Evolutionary conservation across 2,797 vertebrate genomes (phyloP), one percentile per base, ranked within the genome.

Genomic region (Myotis daubentonii): DNA sequence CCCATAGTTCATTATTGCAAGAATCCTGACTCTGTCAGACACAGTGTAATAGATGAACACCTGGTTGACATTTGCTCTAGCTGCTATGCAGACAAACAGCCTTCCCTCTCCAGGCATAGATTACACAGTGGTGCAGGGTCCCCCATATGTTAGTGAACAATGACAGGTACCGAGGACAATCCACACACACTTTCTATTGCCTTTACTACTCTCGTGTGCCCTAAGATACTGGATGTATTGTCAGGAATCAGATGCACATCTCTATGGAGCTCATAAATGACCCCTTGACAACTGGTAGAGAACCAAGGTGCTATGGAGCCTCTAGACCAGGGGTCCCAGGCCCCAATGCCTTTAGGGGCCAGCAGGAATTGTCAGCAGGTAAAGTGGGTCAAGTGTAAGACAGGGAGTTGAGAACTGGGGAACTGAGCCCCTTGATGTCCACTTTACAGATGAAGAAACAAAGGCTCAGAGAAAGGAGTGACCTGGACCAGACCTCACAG

Each of bases 41-140:
- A 20, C 3, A 6, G 16, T 3, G 15, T 19, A 71, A 36, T 0
- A 68, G 33, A 38, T 2, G 25, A 33, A 51, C 0, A 1, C 80
- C 84, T 49, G 47, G 19, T 3, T 38, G 16, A 57, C 44, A 6
- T n/a, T n/a, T 23, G 6, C 28, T 75, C n/a, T 49, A 30, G 19
- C 6, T 36, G 47, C 49, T 68, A 5, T 5, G 49, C 87, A 51
- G 25, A 72, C 71, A 47, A 71, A 51, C 30, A 41, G 51, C 23
- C 66, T 62, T 84, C 55, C 11, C 25, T 33, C 66, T 33, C n/a
- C 38, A 49, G n/a, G 38, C 10, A 6, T 51, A 2, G 4, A 74
- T 12, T n/a, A 49, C 36, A 11, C 62, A 44, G 33, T 12, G 20
- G 49, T 8, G 6, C 49, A n/a, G 33, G 23, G 9, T 25, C 0